phyloP scores from a whole-genome alignment of 2,797 vertebrate genomes.

The Brachyalestes nurse region DNA sequence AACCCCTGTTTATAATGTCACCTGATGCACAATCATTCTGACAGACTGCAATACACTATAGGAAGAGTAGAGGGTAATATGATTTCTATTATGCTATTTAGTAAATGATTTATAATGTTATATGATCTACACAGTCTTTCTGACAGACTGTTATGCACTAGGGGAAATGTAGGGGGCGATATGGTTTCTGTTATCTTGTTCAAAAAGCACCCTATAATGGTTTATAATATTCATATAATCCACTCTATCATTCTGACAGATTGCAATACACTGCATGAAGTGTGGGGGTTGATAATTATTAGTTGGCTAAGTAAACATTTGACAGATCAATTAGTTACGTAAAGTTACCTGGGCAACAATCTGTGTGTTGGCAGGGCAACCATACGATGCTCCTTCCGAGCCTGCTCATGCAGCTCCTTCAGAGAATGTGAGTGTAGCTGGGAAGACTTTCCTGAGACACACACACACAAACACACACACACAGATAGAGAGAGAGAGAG shows the following conservation, averaged over 20 bases:
- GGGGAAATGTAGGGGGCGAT: neutral
- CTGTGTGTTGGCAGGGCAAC: constrained; percentile 84
- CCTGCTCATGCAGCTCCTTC: constrained; percentile 86
- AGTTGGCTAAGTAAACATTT: too few species aligned
- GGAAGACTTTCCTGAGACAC: constrained; percentile 82
- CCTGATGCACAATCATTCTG: neutral
- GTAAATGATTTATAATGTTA: neutral
- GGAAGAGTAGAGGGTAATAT: neutral
- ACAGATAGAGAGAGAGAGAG: too few species aligned
- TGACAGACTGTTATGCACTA: neutral
- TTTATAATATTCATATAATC: neutral
- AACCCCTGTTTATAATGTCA: too few species aligned
- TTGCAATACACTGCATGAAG: too few species aligned
- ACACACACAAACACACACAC: too few species aligned
- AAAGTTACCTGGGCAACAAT: constrained; percentile 83
- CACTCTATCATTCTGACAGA: neutral
- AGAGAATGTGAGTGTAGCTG: constrained; percentile 89
- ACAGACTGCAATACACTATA: neutral
- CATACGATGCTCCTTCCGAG: constrained; percentile 81
- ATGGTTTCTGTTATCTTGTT: too few species aligned
- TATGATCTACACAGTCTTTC: neutral
- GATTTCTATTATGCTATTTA: neutral
- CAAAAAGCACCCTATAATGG: neutral
- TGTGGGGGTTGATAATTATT: neutral
- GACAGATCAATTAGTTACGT: too few species aligned